A percentile compares a stretch with the other conserved stretches of the same genome.
Conservation (phyloP, 53 echinoderm and acorn worm genomes). For the Holothuria leucospilota region DNA sequence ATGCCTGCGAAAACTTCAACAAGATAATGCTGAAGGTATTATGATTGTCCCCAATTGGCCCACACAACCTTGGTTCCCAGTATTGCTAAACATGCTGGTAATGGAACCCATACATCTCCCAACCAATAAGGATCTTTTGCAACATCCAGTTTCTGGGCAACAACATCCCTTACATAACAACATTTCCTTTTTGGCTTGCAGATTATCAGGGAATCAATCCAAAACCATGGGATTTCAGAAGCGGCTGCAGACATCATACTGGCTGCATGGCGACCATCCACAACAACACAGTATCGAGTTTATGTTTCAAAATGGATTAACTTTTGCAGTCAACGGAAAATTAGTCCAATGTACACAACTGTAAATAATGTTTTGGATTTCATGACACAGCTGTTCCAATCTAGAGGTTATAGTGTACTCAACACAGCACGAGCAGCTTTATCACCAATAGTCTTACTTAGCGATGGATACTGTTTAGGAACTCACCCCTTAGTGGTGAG, state of each 20-base stretch:
- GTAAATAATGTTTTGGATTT: slow-evolving; percentile 20
- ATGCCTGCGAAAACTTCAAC: slow-evolving; percentile 48
- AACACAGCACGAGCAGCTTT: slow-evolving; percentile 49
- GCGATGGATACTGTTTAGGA: slow-evolving; percentile 30
- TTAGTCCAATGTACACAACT: slow-evolving; percentile 14
- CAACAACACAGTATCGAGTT: slow-evolving; percentile 49
- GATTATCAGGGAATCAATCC: slow-evolving; percentile 39
- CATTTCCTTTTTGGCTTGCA: slow-evolving; percentile 44
- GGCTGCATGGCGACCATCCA: slow-evolving; percentile 46
- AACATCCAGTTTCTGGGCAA: slow-evolving; percentile 35
- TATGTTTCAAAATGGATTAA: slow-evolving; percentile 41
- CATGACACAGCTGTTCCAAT: slow-evolving; percentile 27
- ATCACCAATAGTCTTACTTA: slow-evolving; percentile 39
- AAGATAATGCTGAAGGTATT: slow-evolving; percentile 56
- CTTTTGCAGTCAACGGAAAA: slow-evolving; percentile 25
- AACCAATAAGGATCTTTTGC: not conserved
- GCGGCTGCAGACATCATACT: slow-evolving; percentile 7
- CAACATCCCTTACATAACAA: slow-evolving; percentile 43
- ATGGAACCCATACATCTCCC: slow-evolving; percentile 28
- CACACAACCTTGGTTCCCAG: slow-evolving; percentile 64
- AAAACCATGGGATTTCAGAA: slow-evolving; percentile 5
- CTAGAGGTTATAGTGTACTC: slow-evolving; percentile 46
- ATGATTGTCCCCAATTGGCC: slow-evolving; percentile 64
- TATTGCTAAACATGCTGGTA: slow-evolving; percentile 17
- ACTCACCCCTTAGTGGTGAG: slow-evolving; percentile 45